These are phyloP conservation scores for Trichosurus vulpecula DNA, from an alignment of 2,797 vertebrate genomes.

Conservation along the genomic window DNA sequence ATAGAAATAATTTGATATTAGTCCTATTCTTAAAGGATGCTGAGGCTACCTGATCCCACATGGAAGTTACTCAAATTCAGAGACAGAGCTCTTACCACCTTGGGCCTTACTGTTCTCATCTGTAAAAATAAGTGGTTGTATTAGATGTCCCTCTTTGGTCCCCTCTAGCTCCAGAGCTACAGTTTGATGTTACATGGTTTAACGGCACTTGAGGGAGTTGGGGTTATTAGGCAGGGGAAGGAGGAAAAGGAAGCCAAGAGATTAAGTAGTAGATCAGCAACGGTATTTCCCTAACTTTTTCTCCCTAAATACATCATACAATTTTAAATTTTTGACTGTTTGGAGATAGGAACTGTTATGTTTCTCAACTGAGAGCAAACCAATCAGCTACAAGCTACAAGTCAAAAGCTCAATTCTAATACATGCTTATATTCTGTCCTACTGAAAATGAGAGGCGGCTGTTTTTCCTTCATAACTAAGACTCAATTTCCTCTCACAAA, in stretches of 20 bases:
- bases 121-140: not conserved
- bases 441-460: not conserved
- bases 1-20: not conserved
- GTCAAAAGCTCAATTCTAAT: conserved; percentile 29
- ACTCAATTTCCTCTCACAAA: not conserved
- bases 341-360: conserved; percentile 19
- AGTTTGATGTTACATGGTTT: not conserved
- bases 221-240: not conserved
- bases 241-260: not conserved
- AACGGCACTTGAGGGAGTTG: not conserved
- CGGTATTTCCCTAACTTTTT: not conserved
- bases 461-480: conserved; percentile 30
- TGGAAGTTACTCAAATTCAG: not conserved
- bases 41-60: not conserved
- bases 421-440: not conserved
- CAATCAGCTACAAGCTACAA: not conserved
- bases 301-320: not conserved
- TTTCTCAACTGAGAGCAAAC: not conserved
- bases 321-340: conserved; percentile 26
- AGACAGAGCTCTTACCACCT: not conserved
- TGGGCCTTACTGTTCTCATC: not conserved
- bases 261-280: not conserved
- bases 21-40: not conserved
- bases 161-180: not conserved
- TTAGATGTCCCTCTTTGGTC: not conserved